Percentiles rank a stretch among this genome's conserved stretches.
Conservation (phyloP, 2,888 invertebrate genomes). For the Epistrophe grossulariae region DNA sequence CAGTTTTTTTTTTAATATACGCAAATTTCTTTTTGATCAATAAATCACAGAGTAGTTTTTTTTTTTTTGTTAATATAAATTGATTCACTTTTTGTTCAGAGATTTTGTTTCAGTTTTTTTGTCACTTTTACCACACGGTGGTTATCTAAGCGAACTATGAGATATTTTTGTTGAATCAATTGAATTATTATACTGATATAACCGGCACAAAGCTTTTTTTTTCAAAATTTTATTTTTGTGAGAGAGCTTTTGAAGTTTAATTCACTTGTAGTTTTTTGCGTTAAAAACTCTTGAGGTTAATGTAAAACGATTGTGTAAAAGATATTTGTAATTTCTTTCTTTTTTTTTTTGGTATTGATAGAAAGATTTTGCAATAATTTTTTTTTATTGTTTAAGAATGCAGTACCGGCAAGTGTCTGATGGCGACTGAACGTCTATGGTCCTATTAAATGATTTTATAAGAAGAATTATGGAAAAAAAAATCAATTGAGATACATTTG, state of each 20-base stretch:
- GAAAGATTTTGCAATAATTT: constrained; percentile 21
- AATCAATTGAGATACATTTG: constrained; percentile 18
- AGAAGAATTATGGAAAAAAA: constrained; percentile 64
- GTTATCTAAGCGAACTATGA: constrained; percentile 64
- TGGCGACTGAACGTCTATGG: constrained; percentile 88
- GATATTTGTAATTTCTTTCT: constrained; percentile 24
- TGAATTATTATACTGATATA: constrained; percentile 27
- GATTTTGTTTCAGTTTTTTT: background rate
- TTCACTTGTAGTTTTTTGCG: constrained; percentile 14
- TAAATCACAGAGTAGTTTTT: constrained; percentile 27
- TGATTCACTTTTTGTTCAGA: constrained; percentile 44
- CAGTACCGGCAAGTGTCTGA: constrained; percentile 78
- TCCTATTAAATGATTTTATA: constrained; percentile 83
- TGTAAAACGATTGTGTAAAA: constrained; percentile 28
- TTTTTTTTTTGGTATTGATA: constrained; percentile 14
- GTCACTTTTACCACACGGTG: constrained; percentile 66
- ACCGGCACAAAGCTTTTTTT: constrained; percentile 56
- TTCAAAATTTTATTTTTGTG: constrained; percentile 2
- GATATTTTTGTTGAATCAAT: constrained; percentile 26
- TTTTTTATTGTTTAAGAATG: constrained; percentile 40
- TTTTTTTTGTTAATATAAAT: background rate
- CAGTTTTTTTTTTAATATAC: background rate
- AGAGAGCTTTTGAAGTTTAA: constrained; percentile 38
- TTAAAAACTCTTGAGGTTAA: background rate
- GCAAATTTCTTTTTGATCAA: constrained; percentile 32